phyloP scores from a whole-genome alignment of 2,797 vertebrate species.

The Dipus sagitta region DNA sequence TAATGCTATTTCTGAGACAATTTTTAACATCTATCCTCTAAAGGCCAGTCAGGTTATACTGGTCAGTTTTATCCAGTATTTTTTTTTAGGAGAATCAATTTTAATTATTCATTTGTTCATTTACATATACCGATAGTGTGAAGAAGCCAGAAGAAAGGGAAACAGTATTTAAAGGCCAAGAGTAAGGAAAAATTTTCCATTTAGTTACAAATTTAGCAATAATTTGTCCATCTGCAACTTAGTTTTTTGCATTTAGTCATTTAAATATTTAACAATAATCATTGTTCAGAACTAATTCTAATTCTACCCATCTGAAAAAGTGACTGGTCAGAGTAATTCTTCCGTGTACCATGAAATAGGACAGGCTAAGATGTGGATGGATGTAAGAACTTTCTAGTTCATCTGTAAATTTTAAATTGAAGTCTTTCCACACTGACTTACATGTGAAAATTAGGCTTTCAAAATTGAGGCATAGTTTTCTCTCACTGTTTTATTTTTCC shows the following conservation, averaged over 20 bases:
- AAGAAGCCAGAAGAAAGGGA: not conserved
- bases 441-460: not conserved
- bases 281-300: not conserved
- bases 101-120: constrained; percentile 57
- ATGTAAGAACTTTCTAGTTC: not conserved
- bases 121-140: constrained; percentile 46
- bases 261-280: not conserved
- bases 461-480: not conserved
- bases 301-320: not conserved
- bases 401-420: not conserved
- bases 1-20: constrained; percentile 70
- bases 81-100: constrained; percentile 43
- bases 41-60: constrained; percentile 43
- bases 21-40: constrained; percentile 70
- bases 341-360: not conserved
- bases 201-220: constrained; percentile 34
- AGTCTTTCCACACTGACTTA: not conserved
- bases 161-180: not conserved
- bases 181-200: constrained; percentile 5
- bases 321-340: not conserved
- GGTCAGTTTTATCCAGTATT: constrained; percentile 59
- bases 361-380: not conserved
- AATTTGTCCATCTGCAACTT: constrained; percentile 9
- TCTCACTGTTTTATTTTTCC: not conserved
- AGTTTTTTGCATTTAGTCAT: not conserved